Base-by-base conservation (phyloP, 2,888 invertebrate species). In the Helicoverpa assulta region DNA sequence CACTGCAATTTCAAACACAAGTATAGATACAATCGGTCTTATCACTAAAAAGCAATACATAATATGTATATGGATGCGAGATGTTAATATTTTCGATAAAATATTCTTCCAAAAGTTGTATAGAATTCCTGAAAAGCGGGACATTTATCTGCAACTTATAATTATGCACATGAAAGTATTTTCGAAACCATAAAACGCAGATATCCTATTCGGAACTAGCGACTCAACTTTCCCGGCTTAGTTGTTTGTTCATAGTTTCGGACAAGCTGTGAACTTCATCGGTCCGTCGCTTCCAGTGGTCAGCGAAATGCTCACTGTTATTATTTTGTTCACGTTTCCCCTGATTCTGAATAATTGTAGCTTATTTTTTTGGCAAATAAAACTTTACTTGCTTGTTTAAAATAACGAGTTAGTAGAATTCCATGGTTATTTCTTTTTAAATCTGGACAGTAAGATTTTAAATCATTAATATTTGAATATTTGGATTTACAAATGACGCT, bases 181-280 rank as follows among this genome's bases (percentile, higher is more conserved):
- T 19, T 40, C 5, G 7, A 47, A 76, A 55, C 67, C 33, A 61
- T 47, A n/a, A 43, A 51, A 57, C 5, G 21, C 26, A 47, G 16
- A 60, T 8, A 52, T 54, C n/a, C 1, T 40, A 43, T 67, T 64
- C 26, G 18, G 47, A 53, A 62, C 55, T 37, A 43, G 8, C 29
- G 10, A 29, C 53, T 52, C 52, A 67, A 78, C 62, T 72, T 72
- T 2, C 43, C 21, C 26, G 5, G 43, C 43, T 40, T 60, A 29
- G 61, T 51, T 72, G 55, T 73, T 66, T 54, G 10, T 43, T n/a
- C 64, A 18, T 70, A 67, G 74, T 74, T 76, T 72, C n/a, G 59
- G 43, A 52, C 75, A 71, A 63, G 61, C 61, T 72, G 69, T 57
- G 66, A 21, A 67, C 47, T 70, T 65, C 63, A 33, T n/a, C 33